A percentile compares a stretch with the other conserved stretches of the same genome.
These are phyloP conservation scores for Archivesica marissinica DNA, from an alignment of 1,140 invertebrate species.

Conservation along the genomic window DNA sequence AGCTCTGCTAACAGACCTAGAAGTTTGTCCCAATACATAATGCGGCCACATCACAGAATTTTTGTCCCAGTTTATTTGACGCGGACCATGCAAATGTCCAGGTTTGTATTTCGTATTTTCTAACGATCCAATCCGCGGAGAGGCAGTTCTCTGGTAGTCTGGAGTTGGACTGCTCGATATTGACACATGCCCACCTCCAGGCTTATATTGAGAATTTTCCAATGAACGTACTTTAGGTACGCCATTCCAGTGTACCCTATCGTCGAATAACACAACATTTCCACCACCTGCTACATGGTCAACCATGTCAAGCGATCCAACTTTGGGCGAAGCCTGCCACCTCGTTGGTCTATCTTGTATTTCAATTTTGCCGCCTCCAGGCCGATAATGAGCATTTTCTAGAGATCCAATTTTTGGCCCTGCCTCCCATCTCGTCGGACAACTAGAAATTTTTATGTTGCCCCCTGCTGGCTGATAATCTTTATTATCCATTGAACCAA, in stretches of 20 bases:
- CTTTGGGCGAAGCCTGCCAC: constrained; percentile 75
- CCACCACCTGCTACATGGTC: constrained; percentile 85
- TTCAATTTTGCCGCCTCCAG: constrained; percentile 75
- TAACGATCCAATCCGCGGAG: constrained; percentile 92
- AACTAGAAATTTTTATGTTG: constrained; percentile 64
- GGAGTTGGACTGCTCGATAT: constrained; percentile 88
- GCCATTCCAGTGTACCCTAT: constrained; percentile 75
- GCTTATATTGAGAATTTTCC: constrained; percentile 88
- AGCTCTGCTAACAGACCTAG: constrained; percentile 17
- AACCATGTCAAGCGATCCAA: constrained; percentile 85
- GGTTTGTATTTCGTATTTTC: constrained; percentile 91
- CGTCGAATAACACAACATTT: constrained; percentile 72
- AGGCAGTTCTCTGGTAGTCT: constrained; percentile 90
- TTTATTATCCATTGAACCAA: constrained; percentile 78
- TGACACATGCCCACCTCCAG: constrained; percentile 76
- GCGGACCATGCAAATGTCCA: constrained; percentile 24
- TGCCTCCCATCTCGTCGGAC: constrained; percentile 65
- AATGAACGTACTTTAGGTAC: constrained; percentile 85
- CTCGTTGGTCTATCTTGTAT: constrained; percentile 66
- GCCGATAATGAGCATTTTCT: constrained; percentile 75
- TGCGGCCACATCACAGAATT: constrained; percentile 42
- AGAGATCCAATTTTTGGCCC: constrained; percentile 74
- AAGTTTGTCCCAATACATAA: constrained; percentile 22
- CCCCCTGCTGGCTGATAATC: constrained; percentile 77
- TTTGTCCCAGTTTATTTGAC: constrained; percentile 46